Base-by-base conservation (phyloP, 2,888 invertebrate species). In the Zeuzera pyrina region DNA sequence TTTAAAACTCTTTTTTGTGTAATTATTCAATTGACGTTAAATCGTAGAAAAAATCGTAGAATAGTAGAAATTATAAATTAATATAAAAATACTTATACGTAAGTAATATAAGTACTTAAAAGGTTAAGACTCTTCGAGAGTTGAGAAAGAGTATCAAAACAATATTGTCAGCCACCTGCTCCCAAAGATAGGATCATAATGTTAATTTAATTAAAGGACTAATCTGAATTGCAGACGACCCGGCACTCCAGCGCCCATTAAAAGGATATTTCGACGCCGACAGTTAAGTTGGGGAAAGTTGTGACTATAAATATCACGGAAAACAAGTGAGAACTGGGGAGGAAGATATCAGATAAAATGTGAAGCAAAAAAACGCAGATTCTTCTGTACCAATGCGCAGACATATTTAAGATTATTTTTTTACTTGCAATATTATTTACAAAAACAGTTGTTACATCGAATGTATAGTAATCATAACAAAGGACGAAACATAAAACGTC, bases 201-300 rank as follows among this genome's bases (percentile, higher is more conserved):
- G 81, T 78, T 81, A 81, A 83, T 83, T 81, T 83, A 83, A 81
- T 83, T 83, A 81, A 81, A 79, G 78, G 79, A 77, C 81, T 83
- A 83, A 83, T 83, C 81, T 83, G 79, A 83, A 81, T 81, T 81
- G 81, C 77, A 81, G 81, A 83, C 71, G 77, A 77, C 74, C 78
- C 81, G 66, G 76, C 79, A 74, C 79, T 71, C 74, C 60, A 63
- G 50, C 71, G 61, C 55, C 77, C 77, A 79, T 83, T 83, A 79
- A 81, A 79, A 71, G 74, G 77, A 74, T 79, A 78, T 79, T 81
- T 76, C 67, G 74, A 56, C 65, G 72, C 65, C 67, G 61, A 66
- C 70, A 67, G 64, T 67, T 71, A 50, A 71, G 65, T 70, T 65
- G 65, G 63, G 66, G 65, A 70, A 74, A 77, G 65, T 78, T 73